Evolutionary conservation across 1,140 invertebrate species (phyloP).

Genomic region (Zophobas morio): DNA sequence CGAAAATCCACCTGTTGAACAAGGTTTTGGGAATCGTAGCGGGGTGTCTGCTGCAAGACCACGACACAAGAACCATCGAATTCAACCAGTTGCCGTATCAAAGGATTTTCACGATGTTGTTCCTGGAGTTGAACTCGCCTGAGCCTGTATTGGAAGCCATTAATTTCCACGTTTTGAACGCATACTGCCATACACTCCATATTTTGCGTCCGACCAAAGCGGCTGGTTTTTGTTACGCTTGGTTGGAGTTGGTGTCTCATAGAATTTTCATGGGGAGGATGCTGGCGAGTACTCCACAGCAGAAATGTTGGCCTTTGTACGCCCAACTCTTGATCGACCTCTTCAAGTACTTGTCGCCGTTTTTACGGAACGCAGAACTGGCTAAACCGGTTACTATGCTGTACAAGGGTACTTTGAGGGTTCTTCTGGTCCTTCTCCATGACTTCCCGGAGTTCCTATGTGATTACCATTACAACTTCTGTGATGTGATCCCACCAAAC

Average conservation of each 20-base stretch:
- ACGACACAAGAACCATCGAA: constrained; percentile 87
- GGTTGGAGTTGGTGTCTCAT: constrained; percentile 98
- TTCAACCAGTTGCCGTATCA: constrained; percentile 99
- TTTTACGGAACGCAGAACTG: constrained; percentile 95
- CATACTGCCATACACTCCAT: constrained; percentile 93
- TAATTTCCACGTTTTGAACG: constrained; percentile 90
- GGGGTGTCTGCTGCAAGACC: constrained; percentile 94
- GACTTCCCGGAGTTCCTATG: constrained; percentile 99
- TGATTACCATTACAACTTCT: constrained; percentile 99
- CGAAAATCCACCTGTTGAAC: constrained; percentile 97
- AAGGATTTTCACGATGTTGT: constrained; percentile 96
- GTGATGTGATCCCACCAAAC: constrained; percentile 98
- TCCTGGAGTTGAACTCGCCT: constrained; percentile 94
- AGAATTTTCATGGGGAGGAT: constrained; percentile 96
- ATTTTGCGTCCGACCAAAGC: constrained; percentile 94
- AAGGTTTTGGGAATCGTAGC: constrained; percentile 97
- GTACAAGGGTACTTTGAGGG: constrained; percentile 96
- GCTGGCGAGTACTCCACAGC: constrained; percentile 88
- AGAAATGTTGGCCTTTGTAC: constrained; percentile 90
- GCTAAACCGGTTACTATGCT: constrained; percentile 92
- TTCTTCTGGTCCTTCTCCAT: constrained; percentile 95
- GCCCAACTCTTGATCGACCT: constrained; percentile 94
- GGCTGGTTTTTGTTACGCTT: constrained; percentile 97
- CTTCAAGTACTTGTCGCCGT: constrained; percentile 97
- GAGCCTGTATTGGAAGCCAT: constrained; percentile 94